Evolutionary conservation across 2,113 vertebrate species (phyloP).

Genomic region (Diadophis punctatus): DNA sequence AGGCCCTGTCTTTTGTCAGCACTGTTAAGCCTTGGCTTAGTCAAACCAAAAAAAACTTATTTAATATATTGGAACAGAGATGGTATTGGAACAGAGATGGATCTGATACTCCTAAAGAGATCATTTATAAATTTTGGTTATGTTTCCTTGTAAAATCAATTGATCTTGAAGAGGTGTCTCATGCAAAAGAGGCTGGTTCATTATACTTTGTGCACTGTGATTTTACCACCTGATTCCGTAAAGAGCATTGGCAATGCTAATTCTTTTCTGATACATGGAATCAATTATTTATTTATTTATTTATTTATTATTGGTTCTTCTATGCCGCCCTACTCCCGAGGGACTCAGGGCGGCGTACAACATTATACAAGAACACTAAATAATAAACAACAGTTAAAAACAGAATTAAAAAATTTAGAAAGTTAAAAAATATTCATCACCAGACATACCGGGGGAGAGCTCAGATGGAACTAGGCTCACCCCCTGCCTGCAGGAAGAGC

Average conservation of each 20-base stretch:
- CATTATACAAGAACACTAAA: too few species aligned
- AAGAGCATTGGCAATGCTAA: background rate
- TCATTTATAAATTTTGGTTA: accelerated
- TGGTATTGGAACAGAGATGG: background rate
- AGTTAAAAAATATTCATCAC: too few species aligned
- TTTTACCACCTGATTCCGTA: background rate
- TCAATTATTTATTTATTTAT: too few species aligned
- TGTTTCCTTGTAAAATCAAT: background rate
- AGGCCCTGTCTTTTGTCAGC: background rate
- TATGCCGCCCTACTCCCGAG: too few species aligned
- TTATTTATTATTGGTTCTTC: too few species aligned
- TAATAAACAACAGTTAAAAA: too few species aligned
- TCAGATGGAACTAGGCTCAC: too few species aligned
- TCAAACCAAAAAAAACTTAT: background rate
- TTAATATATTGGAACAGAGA: background rate
- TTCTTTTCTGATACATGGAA: background rate
- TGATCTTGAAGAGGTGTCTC: background rate
- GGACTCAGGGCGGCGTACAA: too few species aligned
- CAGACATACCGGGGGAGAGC: too few species aligned
- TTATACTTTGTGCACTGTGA: background rate
- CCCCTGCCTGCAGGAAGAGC: too few species aligned
- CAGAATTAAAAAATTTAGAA: too few species aligned
- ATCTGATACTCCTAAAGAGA: background rate
- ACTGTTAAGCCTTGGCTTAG: background rate
- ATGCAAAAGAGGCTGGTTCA: background rate